Base-by-base conservation (phyloP, 2,888 invertebrate genomes). In the Parochlus steinenii region DNA sequence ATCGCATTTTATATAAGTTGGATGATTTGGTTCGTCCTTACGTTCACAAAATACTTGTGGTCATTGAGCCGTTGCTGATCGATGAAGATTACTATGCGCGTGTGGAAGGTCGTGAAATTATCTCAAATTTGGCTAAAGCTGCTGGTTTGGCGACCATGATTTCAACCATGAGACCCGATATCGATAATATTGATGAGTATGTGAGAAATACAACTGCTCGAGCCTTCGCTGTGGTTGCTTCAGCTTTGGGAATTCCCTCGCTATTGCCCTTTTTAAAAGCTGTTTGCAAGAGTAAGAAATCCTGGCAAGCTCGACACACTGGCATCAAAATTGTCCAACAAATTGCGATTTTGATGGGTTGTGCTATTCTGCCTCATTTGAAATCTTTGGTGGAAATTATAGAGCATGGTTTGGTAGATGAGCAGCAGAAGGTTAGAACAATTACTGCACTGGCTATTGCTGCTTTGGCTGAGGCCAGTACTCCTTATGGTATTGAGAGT, bases 241-340 rank as follows among this genome's bases (percentile, higher is more conserved):
- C 97, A 3, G 97, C 98, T 37, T 66, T 99, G 41, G 98, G 71
- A 45, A 99, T 98, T 47, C 98, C 98, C 6, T 93, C 95, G 0
- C 64, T 98, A 6, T 61, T 98, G 44, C 98, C 98, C 1, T 98
- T 99, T 61, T 69, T 99, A 47, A 99, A 97, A 61, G 97, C 98
- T 34, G 98, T 98, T 3, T 98, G 98, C 56, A 78, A 92, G 47
- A 93, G 93, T 45, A 99, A 99, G 64, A 99, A 99, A 58, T 95
- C 93, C 0, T 99, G 98, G 98, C 98, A 99, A 62, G 98, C 82
- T 3, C 65, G 82, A 11, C 97, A 97, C 57, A 97, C 95, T 4
- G 97, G 97, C 53, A 98, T 98, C 42, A 99, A 99, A 64, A 99
- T 99, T 53, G 97, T 99, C 0, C 98, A 99, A 56, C 98, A 99